Percentiles rank a stretch among this genome's conserved stretches.
Evolutionary conservation across 1,140 invertebrate species (phyloP).

Genomic region (Phthorimaea operculella): DNA sequence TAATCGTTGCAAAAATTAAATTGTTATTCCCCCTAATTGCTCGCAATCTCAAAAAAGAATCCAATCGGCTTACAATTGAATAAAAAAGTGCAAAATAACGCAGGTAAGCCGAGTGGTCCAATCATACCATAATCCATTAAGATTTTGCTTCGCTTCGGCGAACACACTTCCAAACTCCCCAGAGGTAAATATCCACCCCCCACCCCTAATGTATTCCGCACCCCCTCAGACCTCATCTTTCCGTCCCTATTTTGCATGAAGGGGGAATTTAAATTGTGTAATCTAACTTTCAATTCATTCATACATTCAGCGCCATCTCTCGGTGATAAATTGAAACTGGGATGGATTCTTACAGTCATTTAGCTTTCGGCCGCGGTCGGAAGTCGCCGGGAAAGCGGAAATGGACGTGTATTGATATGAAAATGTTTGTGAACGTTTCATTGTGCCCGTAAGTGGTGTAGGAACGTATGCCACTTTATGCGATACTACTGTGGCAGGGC

Average conservation of each 20-base stretch:
- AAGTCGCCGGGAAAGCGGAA: constrained; percentile 14
- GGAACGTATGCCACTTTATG: not conserved
- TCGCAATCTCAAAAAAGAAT: constrained; percentile 31
- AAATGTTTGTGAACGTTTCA: constrained; percentile 14
- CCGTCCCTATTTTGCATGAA: constrained; percentile 64
- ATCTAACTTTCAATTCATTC: constrained; percentile 69
- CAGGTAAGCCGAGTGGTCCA: constrained; percentile 53
- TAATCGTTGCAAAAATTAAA: constrained; percentile 29
- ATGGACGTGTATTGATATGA: constrained; percentile 19
- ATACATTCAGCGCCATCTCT: constrained; percentile 66
- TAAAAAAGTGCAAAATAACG: constrained; percentile 40
- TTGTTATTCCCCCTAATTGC: constrained; percentile 40
- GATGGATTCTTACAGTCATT: constrained; percentile 48
- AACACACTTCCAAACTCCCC: constrained; percentile 60
- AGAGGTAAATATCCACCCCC: constrained; percentile 63
- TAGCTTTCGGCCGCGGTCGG: constrained; percentile 25
- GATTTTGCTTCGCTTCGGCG: constrained; percentile 54
- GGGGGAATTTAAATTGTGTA: constrained; percentile 68
- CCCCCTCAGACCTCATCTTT: constrained; percentile 61
- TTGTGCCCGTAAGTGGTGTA: constrained; percentile 13
- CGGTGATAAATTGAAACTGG: constrained; percentile 64
- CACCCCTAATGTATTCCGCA: constrained; percentile 55
- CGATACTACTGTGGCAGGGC: no score
- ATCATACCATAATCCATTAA: constrained; percentile 65
- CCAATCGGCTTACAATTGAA: constrained; percentile 35